Percentiles rank a stretch among this genome's conserved stretches.
Conservation (phyloP, 2,797 vertebrate genomes). For the Megalops cyprinoides region DNA sequence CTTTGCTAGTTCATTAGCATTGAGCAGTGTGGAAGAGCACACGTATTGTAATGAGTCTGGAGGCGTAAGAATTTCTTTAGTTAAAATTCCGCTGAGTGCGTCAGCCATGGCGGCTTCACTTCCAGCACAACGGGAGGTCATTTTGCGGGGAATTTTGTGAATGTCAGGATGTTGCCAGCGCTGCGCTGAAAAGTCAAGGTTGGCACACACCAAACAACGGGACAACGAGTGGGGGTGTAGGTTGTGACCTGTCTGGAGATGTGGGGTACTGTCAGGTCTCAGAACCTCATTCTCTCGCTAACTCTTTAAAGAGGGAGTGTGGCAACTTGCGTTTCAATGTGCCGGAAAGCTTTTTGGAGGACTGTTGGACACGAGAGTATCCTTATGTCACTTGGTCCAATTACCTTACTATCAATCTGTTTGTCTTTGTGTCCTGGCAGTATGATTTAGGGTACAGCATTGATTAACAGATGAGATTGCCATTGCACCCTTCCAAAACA, state of each 20-base stretch:
- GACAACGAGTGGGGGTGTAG: not conserved
- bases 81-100: slow-evolving; percentile 13
- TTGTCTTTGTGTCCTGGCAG: too few relatives aligned
- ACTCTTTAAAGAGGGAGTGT: not conserved
- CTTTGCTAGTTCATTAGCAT: not conserved
- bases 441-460: too few relatives aligned
- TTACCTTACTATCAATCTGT: too few relatives aligned
- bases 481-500: too few relatives aligned
- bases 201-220: not conserved
- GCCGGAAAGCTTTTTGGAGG: not conserved
- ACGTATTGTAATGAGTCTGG: slow-evolving; percentile 14
- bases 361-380: not conserved
- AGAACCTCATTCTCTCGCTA: not conserved
- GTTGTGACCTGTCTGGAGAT: too few relatives aligned
- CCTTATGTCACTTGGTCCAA: too few relatives aligned
- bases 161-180: not conserved
- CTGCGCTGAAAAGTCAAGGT: not conserved
- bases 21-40: not conserved
- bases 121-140: not conserved
- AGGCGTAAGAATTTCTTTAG: slow-evolving; percentile 21
- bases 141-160: not conserved
- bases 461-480: too few relatives aligned
- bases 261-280: not conserved
- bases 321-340: not conserved
- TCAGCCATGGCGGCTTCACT: slow-evolving; percentile 8